Percentiles rank a stretch among this genome's conserved stretches.
phyloP scores from a whole-genome alignment of 2,888 invertebrate genomes.

The Camponotus fellah region DNA sequence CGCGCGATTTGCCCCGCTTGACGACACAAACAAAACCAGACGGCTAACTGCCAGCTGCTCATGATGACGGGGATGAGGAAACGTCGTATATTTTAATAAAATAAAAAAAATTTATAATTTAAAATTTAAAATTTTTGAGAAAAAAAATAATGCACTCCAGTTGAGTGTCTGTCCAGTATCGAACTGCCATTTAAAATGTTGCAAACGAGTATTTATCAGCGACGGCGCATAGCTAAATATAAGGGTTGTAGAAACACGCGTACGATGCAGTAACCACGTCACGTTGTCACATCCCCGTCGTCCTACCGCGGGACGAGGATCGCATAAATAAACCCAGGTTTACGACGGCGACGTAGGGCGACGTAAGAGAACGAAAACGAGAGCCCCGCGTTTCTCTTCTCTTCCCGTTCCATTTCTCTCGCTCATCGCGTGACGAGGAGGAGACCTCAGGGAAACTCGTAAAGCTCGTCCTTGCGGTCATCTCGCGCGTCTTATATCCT shows the following conservation, averaged over 20 bases:
- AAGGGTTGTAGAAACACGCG: slow-evolving; percentile 74
- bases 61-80: not conserved
- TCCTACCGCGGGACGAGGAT: slow-evolving; percentile 84
- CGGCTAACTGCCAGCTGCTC: slow-evolving; percentile 19
- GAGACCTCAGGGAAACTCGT: slow-evolving; percentile 78
- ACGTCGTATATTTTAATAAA: not conserved
- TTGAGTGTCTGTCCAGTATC: not conserved
- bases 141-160: too few species aligned
- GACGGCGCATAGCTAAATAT: slow-evolving; percentile 68
- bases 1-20: slow-evolving; percentile 46
- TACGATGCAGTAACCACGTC: slow-evolving; percentile 81
- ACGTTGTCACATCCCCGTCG: slow-evolving; percentile 84
- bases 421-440: slow-evolving; percentile 75
- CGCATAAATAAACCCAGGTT: slow-evolving; percentile 85
- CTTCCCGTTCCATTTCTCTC: slow-evolving; percentile 60
- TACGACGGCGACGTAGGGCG: slow-evolving; percentile 76
- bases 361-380: slow-evolving; percentile 65
- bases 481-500: slow-evolving; percentile 66
- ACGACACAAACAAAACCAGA: slow-evolving; percentile 40
- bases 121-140: too few species aligned
- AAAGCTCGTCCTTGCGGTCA: slow-evolving; percentile 82
- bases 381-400: slow-evolving; percentile 54
- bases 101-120: too few species aligned
- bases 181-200: not conserved
- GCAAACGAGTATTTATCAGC: slow-evolving; percentile 65